Percentiles rank a stretch among this genome's conserved stretches.
phyloP scores from a whole-genome alignment of 1,140 invertebrate genomes.

The Zaprionus tsacasi region DNA sequence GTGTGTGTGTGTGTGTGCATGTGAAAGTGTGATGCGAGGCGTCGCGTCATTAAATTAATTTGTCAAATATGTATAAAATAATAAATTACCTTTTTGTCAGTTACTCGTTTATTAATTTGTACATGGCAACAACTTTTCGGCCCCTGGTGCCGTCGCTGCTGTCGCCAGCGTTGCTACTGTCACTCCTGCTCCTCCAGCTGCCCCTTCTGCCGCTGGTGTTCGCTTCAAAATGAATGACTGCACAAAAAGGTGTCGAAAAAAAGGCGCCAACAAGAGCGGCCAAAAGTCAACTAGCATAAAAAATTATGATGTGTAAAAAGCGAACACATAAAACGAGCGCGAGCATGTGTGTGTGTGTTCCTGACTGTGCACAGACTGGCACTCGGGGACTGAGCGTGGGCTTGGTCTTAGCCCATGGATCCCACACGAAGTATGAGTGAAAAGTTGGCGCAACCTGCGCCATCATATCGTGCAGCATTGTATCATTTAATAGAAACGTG shows the following conservation, averaged over 20 bases:
- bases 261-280: constrained; percentile 52
- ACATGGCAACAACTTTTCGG: constrained; percentile 79
- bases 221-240: constrained; percentile 48
- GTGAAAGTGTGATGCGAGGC: constrained; percentile 37
- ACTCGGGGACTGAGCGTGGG: not conserved
- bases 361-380: not conserved
- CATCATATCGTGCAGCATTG: constrained; percentile 48
- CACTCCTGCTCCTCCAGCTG: not conserved
- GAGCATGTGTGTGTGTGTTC: not conserved
- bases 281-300: constrained; percentile 80
- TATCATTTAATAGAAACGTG: constrained; percentile 69
- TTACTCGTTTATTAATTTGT: constrained; percentile 83
- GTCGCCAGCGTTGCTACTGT: not conserved
- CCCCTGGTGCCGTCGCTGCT: constrained; percentile 8
- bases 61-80: constrained; percentile 83
- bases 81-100: constrained; percentile 83
- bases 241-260: constrained; percentile 51
- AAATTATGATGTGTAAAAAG: constrained; percentile 81
- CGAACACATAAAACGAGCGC: constrained; percentile 47
- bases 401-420: not conserved
- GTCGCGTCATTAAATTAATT: constrained; percentile 80
- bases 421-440: constrained; percentile 13
- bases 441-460: constrained; percentile 73
- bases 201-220: constrained; percentile 1
- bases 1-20: constrained; percentile 36